Base-by-base conservation (phyloP, 2,113 vertebrate species). In the Zapus hudsonius region DNA sequence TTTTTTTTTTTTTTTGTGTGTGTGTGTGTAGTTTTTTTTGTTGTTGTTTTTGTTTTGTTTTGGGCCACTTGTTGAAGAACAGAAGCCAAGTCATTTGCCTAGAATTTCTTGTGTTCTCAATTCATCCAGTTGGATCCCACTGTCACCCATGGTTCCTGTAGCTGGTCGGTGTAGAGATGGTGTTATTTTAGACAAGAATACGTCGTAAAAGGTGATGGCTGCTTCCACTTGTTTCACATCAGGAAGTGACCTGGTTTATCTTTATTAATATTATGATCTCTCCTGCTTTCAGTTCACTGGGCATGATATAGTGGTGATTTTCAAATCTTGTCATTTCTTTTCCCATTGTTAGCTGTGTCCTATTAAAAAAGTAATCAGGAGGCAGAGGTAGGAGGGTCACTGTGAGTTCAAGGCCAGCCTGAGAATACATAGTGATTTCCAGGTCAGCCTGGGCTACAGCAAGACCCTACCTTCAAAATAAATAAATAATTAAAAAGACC, bases 291-390 rank as follows among this genome's bases (percentile, higher is more conserved):
- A 59, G 17, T 87, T 90, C 27, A 42, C 63, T 55, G 78, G 57
- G 22, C 27, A 55, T 61, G 73, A 20, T 5, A 27, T 83, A 67
- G 13, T 82, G 84, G 59, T 55, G 52, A 64, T 78, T 70, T 92
- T 90, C 86, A 66, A 47, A 64, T 89, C 44, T 80, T 78, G 31
- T 57, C 72, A 59, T 61, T 92, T 57, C 15, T 93, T 76, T 38
- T 79, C 33, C 64, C 47, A 78, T 47, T 67, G 19, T 92, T 92
- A 81, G 57, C 55, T 73, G 27, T 69, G 27, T 87, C 52, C n/a
- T 79, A 47, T 82, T 57, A 72, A 82, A 59, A 25, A 61, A 61
- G 22, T 23, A 61, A 61, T 61, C 22, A 61, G n/a, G n/a, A n/a
- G n/a, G n/a, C n/a, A n/a, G n/a, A 63, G 59, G 19, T 40, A 66